Evolutionary conservation across 2,888 invertebrate genomes (phyloP), one percentile per base, ranked within the genome.

Genomic region (Ischnura elegans): DNA sequence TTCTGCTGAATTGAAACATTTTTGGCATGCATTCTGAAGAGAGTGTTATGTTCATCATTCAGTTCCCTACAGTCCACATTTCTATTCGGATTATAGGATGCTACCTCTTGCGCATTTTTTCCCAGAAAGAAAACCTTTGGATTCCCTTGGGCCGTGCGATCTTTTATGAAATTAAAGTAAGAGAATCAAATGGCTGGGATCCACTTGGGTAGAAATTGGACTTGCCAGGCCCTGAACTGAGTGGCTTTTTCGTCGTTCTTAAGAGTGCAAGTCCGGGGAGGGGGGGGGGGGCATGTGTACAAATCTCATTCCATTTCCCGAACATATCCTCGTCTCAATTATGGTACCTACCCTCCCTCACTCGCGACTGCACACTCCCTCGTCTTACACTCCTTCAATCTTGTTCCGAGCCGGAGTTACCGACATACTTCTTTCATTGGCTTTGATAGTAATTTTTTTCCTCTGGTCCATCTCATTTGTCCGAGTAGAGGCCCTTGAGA

Each of bases 221-320:
- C 76, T 76, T 76, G 29, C 6, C 36, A 29, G 36, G 10, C 61
- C 19, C 36, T 42, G 43, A 61, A 66, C 43, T 10, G n/a, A 86
- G 86, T n/a, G 86, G 43, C 86, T 86, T 46, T n/a, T 13, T 55
- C 25, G 42, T 5, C 61, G 90, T 90, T 61, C 61, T 45, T 42
- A n/a, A 36, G 55, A 90, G 55, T 25, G 19, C 51, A 42, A 55
- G 76, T 36, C n/a, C n/a, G n/a, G n/a, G 36, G 87, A 87, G 51
- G 5, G n/a, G 10, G 43, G 43, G 25, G 13, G 19, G 51, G 51
- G 13, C 29, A 90, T 61, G 25, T 5, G 5, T 76, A 29, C 76
- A 2, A 76, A 36, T 25, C 42, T 90, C 90, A 61, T 90, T 55
- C 76, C 76, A 76, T 76, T 29, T 76, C 76, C 76, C 76, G 76